Percentiles rank a stretch among this genome's conserved stretches.
Evolutionary conservation across 2,113 vertebrate species (phyloP).

Genomic region (Tetrax tetrax): DNA sequence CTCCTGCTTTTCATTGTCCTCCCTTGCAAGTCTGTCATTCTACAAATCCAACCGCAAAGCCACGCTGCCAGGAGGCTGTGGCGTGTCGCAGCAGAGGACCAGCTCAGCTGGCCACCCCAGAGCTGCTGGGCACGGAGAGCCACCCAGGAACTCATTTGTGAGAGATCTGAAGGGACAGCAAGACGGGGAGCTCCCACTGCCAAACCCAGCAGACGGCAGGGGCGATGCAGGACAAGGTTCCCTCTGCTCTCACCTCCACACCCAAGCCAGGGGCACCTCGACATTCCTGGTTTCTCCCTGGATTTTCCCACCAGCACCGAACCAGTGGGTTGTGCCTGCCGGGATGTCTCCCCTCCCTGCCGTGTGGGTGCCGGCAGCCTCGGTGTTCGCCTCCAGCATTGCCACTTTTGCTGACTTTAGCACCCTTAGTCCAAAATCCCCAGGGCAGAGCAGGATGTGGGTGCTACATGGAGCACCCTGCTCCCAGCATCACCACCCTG

Average conservation of each 20-base stretch:
- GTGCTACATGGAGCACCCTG: background rate
- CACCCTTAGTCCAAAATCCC: background rate
- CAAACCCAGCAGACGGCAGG: accelerated
- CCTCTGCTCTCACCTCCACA: background rate
- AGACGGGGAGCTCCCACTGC: background rate
- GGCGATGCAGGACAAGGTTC: background rate
- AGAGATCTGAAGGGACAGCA: background rate
- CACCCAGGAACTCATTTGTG: background rate
- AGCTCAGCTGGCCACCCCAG: background rate
- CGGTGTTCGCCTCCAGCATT: background rate
- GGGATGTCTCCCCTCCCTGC: background rate
- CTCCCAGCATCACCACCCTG: background rate
- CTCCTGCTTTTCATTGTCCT: background rate
- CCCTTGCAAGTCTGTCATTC: background rate
- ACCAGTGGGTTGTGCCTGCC: too few species aligned
- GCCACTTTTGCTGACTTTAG: background rate
- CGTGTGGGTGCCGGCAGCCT: background rate
- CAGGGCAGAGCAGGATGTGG: background rate
- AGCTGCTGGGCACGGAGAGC: background rate
- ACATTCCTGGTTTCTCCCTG: background rate
- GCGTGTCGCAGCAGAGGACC: too few species aligned
- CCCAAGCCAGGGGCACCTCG: background rate
- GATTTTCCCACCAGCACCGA: background rate
- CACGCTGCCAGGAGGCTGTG: background rate
- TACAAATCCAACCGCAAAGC: background rate